Base-by-base conservation (phyloP, 2,888 invertebrate genomes). In the Scaptomyza flava region DNA sequence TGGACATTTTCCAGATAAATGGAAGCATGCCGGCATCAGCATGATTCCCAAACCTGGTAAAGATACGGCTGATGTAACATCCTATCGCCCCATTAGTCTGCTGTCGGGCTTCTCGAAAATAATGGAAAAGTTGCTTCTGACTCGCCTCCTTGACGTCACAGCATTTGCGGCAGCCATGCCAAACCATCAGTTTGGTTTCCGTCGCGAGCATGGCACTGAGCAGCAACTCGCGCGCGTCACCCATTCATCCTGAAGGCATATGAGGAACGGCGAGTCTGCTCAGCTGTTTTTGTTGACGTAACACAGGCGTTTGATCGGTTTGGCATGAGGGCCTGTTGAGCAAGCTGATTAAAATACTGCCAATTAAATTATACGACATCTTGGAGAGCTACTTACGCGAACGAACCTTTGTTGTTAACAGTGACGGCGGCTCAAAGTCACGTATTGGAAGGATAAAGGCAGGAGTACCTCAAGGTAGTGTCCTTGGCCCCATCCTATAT, bases 391-490 rank as follows among this genome's bases (percentile, higher is more conserved):
- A 50, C n/a, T 12, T 50, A 5, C 7, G 5, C 5, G 6, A 50
- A 12, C 48, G 62, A 0, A 50, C 23, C 0, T 66, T 66, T n/a
- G 9, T 36, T 0, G 48, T 66, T 1, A 47, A 23, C 2, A 17
- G 51, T 3, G 7, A 20, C 2, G 36, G 51, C 0, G 56, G 63
- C 0, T 3, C 14, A 0, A 48, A 30, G 6, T 64, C 68, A 1
- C 42, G 46, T 30, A 12, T 3, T 0, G 51, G 62, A 1, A n/a
- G 5, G 1, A 42, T 52, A 0, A 4, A 4, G 0, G 67, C 63
- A 3, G 67, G 67, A 0, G 67, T 67, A 0, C 67, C 67, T 0
- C 67, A 63, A 6, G 63, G 67, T 0, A 57, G 67, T 2, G 62
- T 62, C 0, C 27, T 62, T 1, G 67, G 67, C 0, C 63, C 67